Conservation (phyloP, 2,113 vertebrate genomes). For the Pelecanoides urinatrix region DNA sequence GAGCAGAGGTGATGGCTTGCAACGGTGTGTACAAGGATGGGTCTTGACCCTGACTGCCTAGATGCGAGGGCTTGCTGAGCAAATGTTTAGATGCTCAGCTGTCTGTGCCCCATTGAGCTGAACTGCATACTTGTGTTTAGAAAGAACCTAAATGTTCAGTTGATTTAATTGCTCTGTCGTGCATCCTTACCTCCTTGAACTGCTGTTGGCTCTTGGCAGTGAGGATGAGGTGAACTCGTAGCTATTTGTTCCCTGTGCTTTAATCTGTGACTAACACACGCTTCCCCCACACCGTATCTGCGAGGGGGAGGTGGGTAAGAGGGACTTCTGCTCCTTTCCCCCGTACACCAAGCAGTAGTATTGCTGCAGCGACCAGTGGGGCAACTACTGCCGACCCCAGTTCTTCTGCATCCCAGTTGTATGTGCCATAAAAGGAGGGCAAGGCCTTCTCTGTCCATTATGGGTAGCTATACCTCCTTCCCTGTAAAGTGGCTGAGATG, state of each 20-base stretch:
- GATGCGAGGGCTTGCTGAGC: not conserved
- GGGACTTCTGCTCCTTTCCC: not conserved
- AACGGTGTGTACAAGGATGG: not conserved
- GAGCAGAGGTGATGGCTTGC: not conserved
- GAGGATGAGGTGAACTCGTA: not conserved
- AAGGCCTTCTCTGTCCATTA: too few species aligned
- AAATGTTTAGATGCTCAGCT: not conserved
- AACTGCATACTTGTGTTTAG: not conserved
- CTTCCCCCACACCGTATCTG: not conserved
- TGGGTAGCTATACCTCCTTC: not conserved
- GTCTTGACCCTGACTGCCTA: not conserved
- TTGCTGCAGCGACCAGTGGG: not conserved
- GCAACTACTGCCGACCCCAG: not conserved
- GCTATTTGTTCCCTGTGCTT: constrained; percentile 26
- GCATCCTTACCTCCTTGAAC: not conserved
- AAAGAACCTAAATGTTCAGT: not conserved
- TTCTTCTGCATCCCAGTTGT: not conserved
- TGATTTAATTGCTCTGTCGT: not conserved
- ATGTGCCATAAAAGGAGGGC: not conserved
- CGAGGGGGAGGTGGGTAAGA: not conserved
- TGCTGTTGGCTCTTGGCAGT: not conserved
- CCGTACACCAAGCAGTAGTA: not conserved
- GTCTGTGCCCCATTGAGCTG: not conserved
- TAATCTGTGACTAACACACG: not conserved
- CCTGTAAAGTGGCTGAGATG: not conserved